These are phyloP conservation scores for Venusia cambrica DNA, from an alignment of 2,888 invertebrate genomes.

Conservation along the genomic window DNA sequence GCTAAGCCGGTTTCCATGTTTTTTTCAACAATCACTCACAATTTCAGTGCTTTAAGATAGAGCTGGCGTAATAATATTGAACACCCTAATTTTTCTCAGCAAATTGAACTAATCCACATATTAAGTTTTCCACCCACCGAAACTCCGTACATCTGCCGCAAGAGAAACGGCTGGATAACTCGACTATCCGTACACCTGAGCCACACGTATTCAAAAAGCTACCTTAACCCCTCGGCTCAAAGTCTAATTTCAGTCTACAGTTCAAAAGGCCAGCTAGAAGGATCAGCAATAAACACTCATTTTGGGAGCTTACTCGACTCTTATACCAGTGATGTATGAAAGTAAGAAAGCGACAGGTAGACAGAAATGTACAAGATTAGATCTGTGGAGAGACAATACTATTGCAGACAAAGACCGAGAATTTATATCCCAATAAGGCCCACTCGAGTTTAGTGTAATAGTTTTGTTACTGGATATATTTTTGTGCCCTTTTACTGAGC, in stretches of 20 bases:
- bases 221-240: constrained; percentile 43
- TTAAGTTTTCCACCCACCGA: constrained; percentile 39
- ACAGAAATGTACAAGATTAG: constrained; percentile 45
- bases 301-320: constrained; percentile 64
- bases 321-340: constrained; percentile 62
- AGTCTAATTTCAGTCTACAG: constrained; percentile 42
- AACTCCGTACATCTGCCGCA: constrained; percentile 49
- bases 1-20: too few species aligned
- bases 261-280: constrained; percentile 54
- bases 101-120: constrained; percentile 47
- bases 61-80: constrained; percentile 8
- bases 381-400: constrained; percentile 44
- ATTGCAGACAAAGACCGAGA: constrained; percentile 38
- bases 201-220: constrained; percentile 35
- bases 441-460: constrained; percentile 42
- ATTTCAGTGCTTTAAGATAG: too few species aligned
- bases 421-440: constrained; percentile 41
- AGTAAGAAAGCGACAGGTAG: constrained; percentile 57
- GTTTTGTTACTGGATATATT: constrained; percentile 42
- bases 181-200: constrained; percentile 60
- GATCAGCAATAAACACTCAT: constrained; percentile 76
- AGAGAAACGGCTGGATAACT: constrained; percentile 64
- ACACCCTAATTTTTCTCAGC: constrained; percentile 26
- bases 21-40: too few species aligned
- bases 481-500: constrained; percentile 28